These are phyloP conservation scores for Atta colombica DNA, from an alignment of 1,140 invertebrate genomes.

Conservation along the genomic window DNA sequence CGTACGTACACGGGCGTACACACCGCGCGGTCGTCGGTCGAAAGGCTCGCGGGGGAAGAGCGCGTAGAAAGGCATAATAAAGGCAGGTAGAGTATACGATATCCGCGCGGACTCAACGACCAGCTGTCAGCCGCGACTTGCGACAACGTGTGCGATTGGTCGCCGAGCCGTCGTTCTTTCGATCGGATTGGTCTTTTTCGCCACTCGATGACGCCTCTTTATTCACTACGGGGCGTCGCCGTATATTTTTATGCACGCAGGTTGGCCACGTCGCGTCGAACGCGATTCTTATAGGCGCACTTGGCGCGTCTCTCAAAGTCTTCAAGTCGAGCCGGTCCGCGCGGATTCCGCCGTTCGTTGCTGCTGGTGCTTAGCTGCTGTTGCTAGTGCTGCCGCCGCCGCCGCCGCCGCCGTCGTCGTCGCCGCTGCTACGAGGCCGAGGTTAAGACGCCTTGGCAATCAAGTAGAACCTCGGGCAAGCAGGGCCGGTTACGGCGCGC, in stretches of 20 bases:
- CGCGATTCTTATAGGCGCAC: slow-evolving; percentile 76
- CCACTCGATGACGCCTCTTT: slow-evolving; percentile 80
- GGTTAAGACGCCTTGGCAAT: slow-evolving; percentile 87
- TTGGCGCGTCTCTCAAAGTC: not conserved
- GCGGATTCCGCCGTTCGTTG: slow-evolving; percentile 65
- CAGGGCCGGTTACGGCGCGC: slow-evolving; percentile 84
- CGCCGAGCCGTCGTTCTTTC: slow-evolving; percentile 34
- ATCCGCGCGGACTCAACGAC: slow-evolving; percentile 83
- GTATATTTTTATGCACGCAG: slow-evolving; percentile 72
- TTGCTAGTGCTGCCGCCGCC: not conserved
- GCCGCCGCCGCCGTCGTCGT: not conserved
- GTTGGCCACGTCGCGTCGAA: slow-evolving; percentile 73
- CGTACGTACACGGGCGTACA: slow-evolving; percentile 67
- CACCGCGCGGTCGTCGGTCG: slow-evolving; percentile 29
- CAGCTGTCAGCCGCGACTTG: slow-evolving; percentile 53
- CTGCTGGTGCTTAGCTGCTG: not conserved
- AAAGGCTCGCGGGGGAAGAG: slow-evolving; percentile 37
- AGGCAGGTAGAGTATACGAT: slow-evolving; percentile 72
- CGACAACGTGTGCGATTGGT: slow-evolving; percentile 73
- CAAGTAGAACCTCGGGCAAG: slow-evolving; percentile 87
- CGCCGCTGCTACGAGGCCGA: slow-evolving; percentile 74
- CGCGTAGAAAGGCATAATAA: slow-evolving; percentile 80
- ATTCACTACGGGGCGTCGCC: slow-evolving; percentile 80
- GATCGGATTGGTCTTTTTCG: slow-evolving; percentile 80
- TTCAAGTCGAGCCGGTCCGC: slow-evolving; percentile 61